phyloP scores from a whole-genome alignment of 2,888 invertebrate species.

The Bellardia bayeri region DNA sequence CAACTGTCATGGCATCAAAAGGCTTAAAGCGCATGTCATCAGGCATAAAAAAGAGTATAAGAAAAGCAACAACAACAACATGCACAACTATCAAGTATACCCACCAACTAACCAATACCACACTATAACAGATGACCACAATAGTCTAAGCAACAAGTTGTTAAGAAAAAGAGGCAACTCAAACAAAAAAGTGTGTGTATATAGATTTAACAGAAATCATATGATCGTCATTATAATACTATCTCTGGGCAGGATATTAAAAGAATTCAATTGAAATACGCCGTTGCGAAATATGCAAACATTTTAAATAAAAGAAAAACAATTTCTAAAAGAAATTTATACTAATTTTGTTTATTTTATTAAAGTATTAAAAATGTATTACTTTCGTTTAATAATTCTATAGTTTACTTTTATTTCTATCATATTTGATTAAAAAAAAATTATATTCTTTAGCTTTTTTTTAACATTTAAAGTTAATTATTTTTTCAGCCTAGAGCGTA shows the following conservation, averaged over 20 bases:
- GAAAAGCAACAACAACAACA: slow-evolving; percentile 47
- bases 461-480: neutral
- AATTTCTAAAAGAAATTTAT: too few species aligned
- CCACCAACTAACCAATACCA: slow-evolving; percentile 60
- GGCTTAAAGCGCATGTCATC: slow-evolving; percentile 74
- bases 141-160: slow-evolving; percentile 64
- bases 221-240: slow-evolving; percentile 50
- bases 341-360: too few species aligned
- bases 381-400: too few species aligned
- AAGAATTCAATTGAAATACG: neutral
- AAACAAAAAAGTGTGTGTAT: neutral
- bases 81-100: slow-evolving; percentile 36
- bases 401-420: too few species aligned
- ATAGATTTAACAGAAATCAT: slow-evolving; percentile 31
- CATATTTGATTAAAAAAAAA: too few species aligned
- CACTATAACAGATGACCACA: slow-evolving; percentile 64
- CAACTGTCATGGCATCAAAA: slow-evolving; percentile 74
- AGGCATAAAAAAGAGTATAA: slow-evolving; percentile 65
- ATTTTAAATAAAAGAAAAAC: too few species aligned
- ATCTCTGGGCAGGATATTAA: slow-evolving; percentile 12
- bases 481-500: neutral
- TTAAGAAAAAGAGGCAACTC: neutral
- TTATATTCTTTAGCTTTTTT: too few species aligned
- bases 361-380: too few species aligned
- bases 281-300: too few species aligned